Evolutionary conservation across 2,113 vertebrate species (phyloP), one percentile per base, ranked within the genome.

Genomic region (Neodon shergylaensis): DNA sequence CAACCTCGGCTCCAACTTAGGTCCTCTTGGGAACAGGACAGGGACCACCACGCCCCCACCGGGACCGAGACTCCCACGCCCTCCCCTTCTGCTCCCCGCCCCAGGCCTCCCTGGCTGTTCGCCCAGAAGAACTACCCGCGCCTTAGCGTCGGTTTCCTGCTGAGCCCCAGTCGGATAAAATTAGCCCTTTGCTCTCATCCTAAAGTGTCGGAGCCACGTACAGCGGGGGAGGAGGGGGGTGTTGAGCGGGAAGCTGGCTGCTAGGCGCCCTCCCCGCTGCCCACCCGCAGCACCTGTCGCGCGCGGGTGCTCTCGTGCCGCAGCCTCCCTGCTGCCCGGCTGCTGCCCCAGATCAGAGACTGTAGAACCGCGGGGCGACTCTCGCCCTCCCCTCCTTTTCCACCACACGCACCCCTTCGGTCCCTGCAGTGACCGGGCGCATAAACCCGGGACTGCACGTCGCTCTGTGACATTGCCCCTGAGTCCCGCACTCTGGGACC

Each of bases 121-220:
- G 3, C 49, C 70, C 17, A 1, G 78, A 83, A 96, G 61, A 92
- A 66, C 39, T 82, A 77, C 13, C 1, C 0, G 7, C 13, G 24
- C 54, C 44, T 79, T 31, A 79, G n/a, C 33, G 0, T 65, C 14
- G 65, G 66, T 86, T 95, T 91, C 92, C 61, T 93, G 93, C 73
- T 94, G 88, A 94, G 66, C 39, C 19, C 11, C 22, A 83, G 70
- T 1, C 0, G 44, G 63, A 88, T 95, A 94, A 92, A 96, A 97
- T 92, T 92, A 95, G 52, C 78, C 86, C 66, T 66, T 13, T 52
- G 88, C 84, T 94, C 88, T 92, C 72, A 14, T 65, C 28, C 44
- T 73, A 74, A 74, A 95, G 76, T 78, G 93, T 78, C 21, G 12
- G n/a, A 44, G 49, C 78, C 2, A 1, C 0, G 2, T 58, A 49